phyloP scores from a whole-genome alignment of 2,113 vertebrate genomes.

The Asarcornis scutulata region DNA sequence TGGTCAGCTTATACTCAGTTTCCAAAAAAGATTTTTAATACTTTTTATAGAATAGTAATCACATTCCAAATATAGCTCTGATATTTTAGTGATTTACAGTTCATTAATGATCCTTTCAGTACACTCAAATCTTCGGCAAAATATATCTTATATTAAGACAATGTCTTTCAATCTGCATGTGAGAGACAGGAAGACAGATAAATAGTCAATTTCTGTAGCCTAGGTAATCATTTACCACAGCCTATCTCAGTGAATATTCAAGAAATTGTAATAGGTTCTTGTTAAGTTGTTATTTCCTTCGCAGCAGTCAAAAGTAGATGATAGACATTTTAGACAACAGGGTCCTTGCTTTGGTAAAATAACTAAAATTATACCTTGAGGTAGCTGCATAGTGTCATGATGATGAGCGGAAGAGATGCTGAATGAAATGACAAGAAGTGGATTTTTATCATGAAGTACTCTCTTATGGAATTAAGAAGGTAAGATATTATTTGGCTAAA shows the following conservation, averaged over 20 bases:
- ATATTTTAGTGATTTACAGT: background rate
- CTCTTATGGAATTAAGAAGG: background rate
- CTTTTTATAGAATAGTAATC: background rate
- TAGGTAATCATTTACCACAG: background rate
- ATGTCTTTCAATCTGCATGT: background rate
- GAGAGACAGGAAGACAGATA: background rate
- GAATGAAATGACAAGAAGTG: background rate
- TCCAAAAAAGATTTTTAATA: background rate
- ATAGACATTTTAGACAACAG: background rate
- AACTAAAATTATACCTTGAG: background rate
- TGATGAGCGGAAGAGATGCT: background rate
- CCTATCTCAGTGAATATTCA: background rate
- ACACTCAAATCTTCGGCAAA: background rate
- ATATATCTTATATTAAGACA: background rate
- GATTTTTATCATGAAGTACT: background rate
- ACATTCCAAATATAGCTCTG: background rate
- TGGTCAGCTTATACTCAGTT: background rate
- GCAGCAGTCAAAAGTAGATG: background rate
- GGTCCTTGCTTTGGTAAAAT: background rate
- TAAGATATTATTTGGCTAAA: background rate
- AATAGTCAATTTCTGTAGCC: background rate
- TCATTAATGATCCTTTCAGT: background rate
- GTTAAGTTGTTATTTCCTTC: background rate
- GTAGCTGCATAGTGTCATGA: background rate
- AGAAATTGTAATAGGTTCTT: background rate